Conservation (phyloP, 2,888 invertebrate species). For the Leptogaster cylindrica region DNA sequence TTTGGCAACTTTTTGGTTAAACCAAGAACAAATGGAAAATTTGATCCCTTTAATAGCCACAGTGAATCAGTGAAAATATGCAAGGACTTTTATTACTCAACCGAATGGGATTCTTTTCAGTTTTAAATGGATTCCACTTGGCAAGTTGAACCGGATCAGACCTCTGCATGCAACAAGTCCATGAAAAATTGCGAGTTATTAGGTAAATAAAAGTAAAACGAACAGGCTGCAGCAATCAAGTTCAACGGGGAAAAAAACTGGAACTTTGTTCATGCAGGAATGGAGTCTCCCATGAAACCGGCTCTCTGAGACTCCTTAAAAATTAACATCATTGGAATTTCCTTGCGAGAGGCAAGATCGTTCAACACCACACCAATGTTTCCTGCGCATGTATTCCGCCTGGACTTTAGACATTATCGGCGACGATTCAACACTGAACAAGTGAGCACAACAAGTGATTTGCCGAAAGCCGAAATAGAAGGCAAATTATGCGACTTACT, state of each 20-base stretch:
- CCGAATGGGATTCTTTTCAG: constrained; percentile 19
- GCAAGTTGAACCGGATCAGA: constrained; percentile 15
- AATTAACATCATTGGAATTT: constrained; percentile 17
- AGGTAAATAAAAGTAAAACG: constrained; percentile 28
- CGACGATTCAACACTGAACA: not conserved
- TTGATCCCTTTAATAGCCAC: no score
- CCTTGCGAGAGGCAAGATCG: constrained; percentile 23
- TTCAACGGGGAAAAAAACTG: constrained; percentile 35
- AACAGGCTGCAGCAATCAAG: constrained; percentile 20
- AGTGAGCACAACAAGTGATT: not conserved
- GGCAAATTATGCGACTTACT: constrained; percentile 31
- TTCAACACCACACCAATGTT: not conserved
- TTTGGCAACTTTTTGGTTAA: no score
- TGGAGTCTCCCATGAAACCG: constrained; percentile 36
- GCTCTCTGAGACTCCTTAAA: constrained; percentile 27
- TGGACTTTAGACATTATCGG: not conserved
- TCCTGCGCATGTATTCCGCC: not conserved
- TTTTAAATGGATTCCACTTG: constrained; percentile 12
- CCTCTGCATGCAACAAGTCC: constrained; percentile 3
- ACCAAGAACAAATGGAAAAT: no score
- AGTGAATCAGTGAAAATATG: not conserved
- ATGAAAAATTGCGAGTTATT: constrained; percentile 33
- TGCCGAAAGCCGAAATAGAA: constrained; percentile 36
- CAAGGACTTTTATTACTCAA: no score
- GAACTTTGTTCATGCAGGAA: constrained; percentile 26